Evolutionary conservation across 2,797 vertebrate species (phyloP), one percentile per base, ranked within the genome.

Genomic region (Chrysocyon brachyurus): DNA sequence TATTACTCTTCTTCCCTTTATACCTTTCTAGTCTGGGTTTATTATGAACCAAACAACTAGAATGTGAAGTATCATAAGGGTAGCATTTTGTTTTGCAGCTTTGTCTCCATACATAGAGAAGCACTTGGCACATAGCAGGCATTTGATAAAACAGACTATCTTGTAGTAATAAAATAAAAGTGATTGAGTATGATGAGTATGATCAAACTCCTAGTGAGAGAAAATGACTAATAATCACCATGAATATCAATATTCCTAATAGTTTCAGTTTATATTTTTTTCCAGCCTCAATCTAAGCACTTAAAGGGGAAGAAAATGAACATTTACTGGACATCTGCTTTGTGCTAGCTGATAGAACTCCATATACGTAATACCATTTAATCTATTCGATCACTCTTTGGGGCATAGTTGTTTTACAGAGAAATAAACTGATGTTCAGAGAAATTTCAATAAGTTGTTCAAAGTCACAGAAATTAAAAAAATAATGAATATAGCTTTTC

Each of bases 371-470:
- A 21, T n/a, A n/a, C n/a, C 56, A 82, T 14, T 85, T 83, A 75
- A 54, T 49, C 6, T 31, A 57, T 17, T 54, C 83, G 24, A 4
- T 57, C 68, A 78, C 15, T 57, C 70, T 87, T 66, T 84, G 61
- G 36, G 7, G 28, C 31, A 64, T 6, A 82, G 24, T 28, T 77
- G 72, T 49, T 95, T 96, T 56, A 96, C 0, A 79, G 11, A 91
- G 79, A 83, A 95, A 88, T 64, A 87, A 73, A 90, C 10, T 87
- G 33, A 61, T 36, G 3, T 57, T 87, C 57, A 75, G 57, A 94
- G 66, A 86, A 75, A 52, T 89, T 96, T 10, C 95, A 96, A 84
- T 87, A 64, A 93, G 78, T 73, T 94, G 15, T 33, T 31, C 9
- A 36, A 79, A 40, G 46, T 63, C n/a, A 75, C 12, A 68, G 36